Conservation (phyloP, 2,888 invertebrate genomes). For the Macrosoma leucophasiata region DNA sequence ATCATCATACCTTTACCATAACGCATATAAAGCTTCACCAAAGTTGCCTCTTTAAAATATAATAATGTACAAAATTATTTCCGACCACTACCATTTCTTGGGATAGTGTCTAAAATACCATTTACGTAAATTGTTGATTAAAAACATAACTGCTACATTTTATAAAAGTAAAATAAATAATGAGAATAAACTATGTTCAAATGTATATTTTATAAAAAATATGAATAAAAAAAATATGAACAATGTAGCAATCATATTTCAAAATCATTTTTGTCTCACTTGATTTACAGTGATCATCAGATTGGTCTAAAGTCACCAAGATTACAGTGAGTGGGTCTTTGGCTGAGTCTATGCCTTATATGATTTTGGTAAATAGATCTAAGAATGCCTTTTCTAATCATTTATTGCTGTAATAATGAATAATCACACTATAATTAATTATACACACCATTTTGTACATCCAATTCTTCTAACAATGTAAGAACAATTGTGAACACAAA, state of each 20-base stretch:
- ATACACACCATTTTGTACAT: conserved; percentile 34
- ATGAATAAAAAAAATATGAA: conserved; percentile 1
- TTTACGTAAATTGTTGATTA: conserved; percentile 11
- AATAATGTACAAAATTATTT: conserved; percentile 30
- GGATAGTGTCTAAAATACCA: conserved; percentile 29
- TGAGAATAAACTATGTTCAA: neutral
- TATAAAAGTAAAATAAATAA: conserved; percentile 3
- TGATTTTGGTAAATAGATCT: conserved; percentile 38
- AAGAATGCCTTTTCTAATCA: conserved; percentile 63
- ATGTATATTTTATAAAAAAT: conserved; percentile 1
- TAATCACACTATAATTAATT: no score
- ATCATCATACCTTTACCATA: conserved; percentile 47
- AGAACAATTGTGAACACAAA: conserved; percentile 36
- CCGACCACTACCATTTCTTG: conserved; percentile 29
- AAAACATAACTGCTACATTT: conserved; percentile 37
- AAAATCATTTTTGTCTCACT: conserved; percentile 42
- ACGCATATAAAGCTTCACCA: conserved; percentile 44
- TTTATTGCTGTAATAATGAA: conserved; percentile 44
- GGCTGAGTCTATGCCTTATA: conserved; percentile 42
- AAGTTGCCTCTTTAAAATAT: conserved; percentile 43
- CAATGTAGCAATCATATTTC: conserved; percentile 40
- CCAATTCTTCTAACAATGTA: conserved; percentile 35
- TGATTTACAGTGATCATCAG: conserved; percentile 51
- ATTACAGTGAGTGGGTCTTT: conserved; percentile 54
- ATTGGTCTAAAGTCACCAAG: conserved; percentile 48